phyloP scores from a whole-genome alignment of 1,140 invertebrate genomes.

The Sinonovacula constricta region DNA sequence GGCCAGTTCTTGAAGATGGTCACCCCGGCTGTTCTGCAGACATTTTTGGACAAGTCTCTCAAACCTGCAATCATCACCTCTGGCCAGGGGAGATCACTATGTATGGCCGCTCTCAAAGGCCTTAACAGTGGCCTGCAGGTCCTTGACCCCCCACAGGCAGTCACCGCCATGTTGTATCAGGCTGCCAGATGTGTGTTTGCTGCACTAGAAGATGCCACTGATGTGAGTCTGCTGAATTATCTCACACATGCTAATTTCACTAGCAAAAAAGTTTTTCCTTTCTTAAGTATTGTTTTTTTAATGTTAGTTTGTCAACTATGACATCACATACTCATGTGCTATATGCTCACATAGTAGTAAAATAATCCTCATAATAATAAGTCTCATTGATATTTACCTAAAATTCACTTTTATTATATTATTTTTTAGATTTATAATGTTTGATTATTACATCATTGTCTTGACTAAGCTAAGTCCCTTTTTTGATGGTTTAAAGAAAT shows the following conservation, averaged over 20 bases:
- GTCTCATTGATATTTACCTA: too few species aligned
- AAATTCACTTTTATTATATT: too few species aligned
- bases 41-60: conserved; percentile 58
- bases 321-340: too few species aligned
- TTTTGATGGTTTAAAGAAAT: background rate
- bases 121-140: conserved; percentile 63
- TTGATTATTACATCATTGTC: too few species aligned
- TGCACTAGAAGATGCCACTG: conserved; percentile 21
- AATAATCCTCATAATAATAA: too few species aligned
- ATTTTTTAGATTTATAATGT: too few species aligned
- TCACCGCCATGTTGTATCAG: conserved; percentile 59
- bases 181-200: conserved; percentile 56
- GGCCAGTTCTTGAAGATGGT: conserved; percentile 41
- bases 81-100: conserved; percentile 12
- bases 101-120: conserved; percentile 60
- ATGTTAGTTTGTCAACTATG: too few species aligned
- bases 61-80: background rate
- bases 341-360: too few species aligned
- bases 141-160: conserved; percentile 66
- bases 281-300: too few species aligned
- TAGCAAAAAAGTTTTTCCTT: too few species aligned
- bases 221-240: conserved; percentile 34
- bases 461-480: background rate
- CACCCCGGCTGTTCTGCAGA: conserved; percentile 50
- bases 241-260: background rate